Base-by-base conservation (phyloP, 2,797 vertebrate genomes). In the Naso thynnoides region DNA sequence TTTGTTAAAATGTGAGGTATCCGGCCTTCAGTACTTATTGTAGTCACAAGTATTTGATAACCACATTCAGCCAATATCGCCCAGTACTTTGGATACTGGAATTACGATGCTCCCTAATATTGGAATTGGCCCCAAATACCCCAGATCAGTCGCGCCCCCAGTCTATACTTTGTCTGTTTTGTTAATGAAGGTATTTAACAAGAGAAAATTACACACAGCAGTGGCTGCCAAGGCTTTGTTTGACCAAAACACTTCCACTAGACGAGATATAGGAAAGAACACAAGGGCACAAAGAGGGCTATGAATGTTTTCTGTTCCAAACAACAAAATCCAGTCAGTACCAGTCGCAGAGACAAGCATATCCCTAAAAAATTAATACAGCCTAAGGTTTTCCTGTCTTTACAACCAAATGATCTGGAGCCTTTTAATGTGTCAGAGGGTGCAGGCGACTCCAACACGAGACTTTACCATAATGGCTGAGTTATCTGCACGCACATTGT, bases 141-240 rank as follows among this genome's bases (percentile, higher is more conserved):
- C n/a, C n/a, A n/a, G n/a, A n/a, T n/a, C n/a, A n/a, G n/a, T n/a
- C n/a, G n/a, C n/a, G n/a, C n/a, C n/a, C n/a, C n/a, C n/a, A n/a
- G n/a, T n/a, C n/a, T n/a, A n/a, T n/a, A n/a, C n/a, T n/a, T n/a
- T n/a, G n/a, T n/a, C n/a, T n/a, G 33, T 38, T 36, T 31, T 38
- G n/a, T 24, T 38, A 38, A 24, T 55, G 53, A 36, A 36, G 23
- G 54, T 38, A 36, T 55, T 55, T 15, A 36, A 55, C 29, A 54
- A 19, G 10, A 54, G 9, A 9, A 33, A 4, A 47, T 14, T 23
- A 9, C 10, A 47, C 10, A 21, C 9, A 47, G 4, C 6, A 18
- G 24, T 27, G 24, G 11, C 47, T 49, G 14, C 48, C 15, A 1
- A 16, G 14, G 23, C 23, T 26, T 27, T 18, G 15, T 15, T 27